Percentiles rank a stretch among this genome's conserved stretches.
Conservation (phyloP, 1,140 invertebrate genomes). For the Brachionus calyciflorus region DNA sequence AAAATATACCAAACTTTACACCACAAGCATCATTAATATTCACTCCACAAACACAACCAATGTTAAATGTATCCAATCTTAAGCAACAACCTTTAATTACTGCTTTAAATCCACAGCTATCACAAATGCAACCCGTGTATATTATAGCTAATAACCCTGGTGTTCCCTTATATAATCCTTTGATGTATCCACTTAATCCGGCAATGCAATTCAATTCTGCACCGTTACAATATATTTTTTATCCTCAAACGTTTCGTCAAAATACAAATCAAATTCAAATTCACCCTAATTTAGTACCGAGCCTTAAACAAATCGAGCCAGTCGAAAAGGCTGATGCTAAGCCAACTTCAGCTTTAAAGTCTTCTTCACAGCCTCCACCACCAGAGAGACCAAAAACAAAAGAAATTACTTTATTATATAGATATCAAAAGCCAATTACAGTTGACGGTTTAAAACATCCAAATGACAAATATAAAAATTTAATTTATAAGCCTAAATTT, state of each 20-base stretch:
- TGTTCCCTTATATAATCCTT: background rate
- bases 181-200: background rate
- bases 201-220: background rate
- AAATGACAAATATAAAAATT: conserved; percentile 45
- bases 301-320: background rate
- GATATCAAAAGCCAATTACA: conserved; percentile 43
- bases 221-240: background rate
- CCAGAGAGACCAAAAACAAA: background rate
- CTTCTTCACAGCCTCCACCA: background rate
- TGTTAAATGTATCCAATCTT: background rate
- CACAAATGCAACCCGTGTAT: conserved; percentile 8
- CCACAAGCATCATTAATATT: conserved; percentile 4
- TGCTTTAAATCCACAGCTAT: background rate
- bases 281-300: background rate
- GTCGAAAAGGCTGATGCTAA: too few relatives aligned
- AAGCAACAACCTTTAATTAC: conserved; percentile 22
- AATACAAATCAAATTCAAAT: background rate
- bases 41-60: background rate
- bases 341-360: too few relatives aligned
- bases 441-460: conserved; percentile 36
- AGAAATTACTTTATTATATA: conserved; percentile 8
- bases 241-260: background rate
- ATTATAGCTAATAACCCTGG: background rate
- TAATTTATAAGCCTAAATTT: conserved; percentile 24
- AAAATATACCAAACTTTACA: background rate